Evolutionary conservation across 2,113 vertebrate genomes (phyloP).

Genomic region (Nipponia nippon): DNA sequence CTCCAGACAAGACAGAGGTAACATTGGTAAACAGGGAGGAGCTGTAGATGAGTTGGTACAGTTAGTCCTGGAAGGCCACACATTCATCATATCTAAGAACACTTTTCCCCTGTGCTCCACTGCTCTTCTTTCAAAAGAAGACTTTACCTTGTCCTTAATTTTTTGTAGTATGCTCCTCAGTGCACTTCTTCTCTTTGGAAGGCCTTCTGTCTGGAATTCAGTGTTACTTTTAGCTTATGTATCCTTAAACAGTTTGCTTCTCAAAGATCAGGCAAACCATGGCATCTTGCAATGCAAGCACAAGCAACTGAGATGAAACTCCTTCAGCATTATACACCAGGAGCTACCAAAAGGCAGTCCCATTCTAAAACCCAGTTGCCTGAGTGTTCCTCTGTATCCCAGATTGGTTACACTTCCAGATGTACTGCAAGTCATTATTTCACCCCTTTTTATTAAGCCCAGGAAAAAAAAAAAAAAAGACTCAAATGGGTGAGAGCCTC

Average conservation of each 20-base stretch:
- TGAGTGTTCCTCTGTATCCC: neutral
- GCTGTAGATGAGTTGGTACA: neutral
- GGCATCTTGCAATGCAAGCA: neutral
- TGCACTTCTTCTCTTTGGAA: neutral
- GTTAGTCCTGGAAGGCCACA: neutral
- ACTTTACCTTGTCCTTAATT: neutral
- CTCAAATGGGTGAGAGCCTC: neutral
- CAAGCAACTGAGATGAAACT: neutral
- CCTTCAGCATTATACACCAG: neutral
- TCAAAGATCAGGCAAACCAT: fast-evolving
- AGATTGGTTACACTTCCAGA: neutral
- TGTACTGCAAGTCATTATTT: fast-evolving
- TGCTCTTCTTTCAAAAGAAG: neutral
- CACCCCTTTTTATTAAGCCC: fast-evolving
- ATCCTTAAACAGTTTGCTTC: neutral
- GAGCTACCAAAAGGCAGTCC: neutral
- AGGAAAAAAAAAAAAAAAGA: neutral
- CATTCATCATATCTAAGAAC: neutral
- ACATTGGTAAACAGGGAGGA: neutral
- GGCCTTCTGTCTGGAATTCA: neutral
- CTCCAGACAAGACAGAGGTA: neutral
- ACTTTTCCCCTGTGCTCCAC: neutral
- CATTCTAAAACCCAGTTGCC: neutral
- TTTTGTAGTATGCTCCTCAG: neutral
- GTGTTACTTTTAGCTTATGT: neutral